Conservation (phyloP, 2,113 vertebrate species). For the Rhabdomys dilectus region DNA sequence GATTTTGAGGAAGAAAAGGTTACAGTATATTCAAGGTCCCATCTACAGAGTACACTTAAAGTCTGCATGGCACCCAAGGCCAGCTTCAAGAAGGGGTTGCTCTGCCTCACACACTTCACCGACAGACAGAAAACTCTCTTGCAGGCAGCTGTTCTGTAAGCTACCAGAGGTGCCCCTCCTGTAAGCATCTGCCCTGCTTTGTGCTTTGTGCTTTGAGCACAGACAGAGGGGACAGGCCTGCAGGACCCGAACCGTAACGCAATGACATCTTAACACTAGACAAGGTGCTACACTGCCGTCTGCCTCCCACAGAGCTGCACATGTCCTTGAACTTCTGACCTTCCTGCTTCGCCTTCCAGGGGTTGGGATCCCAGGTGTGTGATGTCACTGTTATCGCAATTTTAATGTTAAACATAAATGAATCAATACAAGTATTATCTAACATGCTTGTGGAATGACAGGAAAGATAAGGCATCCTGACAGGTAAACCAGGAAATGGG, state of each 20-base stretch:
- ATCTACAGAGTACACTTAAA: not conserved
- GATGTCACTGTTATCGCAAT: not conserved
- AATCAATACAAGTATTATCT: not conserved
- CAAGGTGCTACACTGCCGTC: no score
- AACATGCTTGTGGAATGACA: not conserved
- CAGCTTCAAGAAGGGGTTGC: not conserved
- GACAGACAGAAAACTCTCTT: not conserved
- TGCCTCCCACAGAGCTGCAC: not conserved
- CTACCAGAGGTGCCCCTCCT: not conserved
- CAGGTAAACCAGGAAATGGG: not conserved
- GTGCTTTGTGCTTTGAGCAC: not conserved
- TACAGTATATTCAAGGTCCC: accelerated
- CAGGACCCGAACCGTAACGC: not conserved
- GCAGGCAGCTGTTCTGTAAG: not conserved
- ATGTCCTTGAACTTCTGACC: not conserved
- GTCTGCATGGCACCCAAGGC: not conserved
- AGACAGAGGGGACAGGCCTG: not conserved
- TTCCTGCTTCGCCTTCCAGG: not conserved
- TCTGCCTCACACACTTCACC: not conserved
- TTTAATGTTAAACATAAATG: slow-evolving; percentile 13
- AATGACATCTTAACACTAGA: slow-evolving; percentile 10
- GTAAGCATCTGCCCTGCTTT: not conserved
- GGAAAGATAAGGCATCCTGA: not conserved
- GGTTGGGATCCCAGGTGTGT: not conserved
- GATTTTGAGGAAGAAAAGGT: not conserved